These are phyloP conservation scores for Paratrypauchen microcephalus DNA, from an alignment of 2,797 vertebrate genomes.

Conservation along the genomic window DNA sequence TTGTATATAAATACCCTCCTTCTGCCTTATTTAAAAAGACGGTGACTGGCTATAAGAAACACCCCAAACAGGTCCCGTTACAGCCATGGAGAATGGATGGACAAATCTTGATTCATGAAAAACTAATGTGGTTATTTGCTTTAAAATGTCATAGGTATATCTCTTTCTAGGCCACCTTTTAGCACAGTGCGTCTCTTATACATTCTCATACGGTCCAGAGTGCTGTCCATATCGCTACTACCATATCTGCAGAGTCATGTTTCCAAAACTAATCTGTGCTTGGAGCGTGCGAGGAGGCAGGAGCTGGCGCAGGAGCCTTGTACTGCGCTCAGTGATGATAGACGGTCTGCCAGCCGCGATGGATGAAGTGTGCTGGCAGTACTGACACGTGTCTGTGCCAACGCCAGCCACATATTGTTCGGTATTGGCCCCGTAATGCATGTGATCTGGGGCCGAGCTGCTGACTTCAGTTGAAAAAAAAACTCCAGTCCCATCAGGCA, in stretches of 20 bases:
- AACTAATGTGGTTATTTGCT: not conserved
- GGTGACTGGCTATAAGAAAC: too few species aligned
- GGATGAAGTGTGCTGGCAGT: slow-evolving; percentile 60
- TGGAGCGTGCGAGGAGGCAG: slow-evolving; percentile 41
- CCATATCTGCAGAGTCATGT: slow-evolving; percentile 28
- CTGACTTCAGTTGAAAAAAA: slow-evolving; percentile 66
- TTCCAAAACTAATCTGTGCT: slow-evolving; percentile 54
- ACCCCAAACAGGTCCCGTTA: too few species aligned
- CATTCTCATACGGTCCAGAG: slow-evolving; percentile 13
- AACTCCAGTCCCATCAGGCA: slow-evolving; percentile 28
- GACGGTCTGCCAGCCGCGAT: slow-evolving; percentile 59
- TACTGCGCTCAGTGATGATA: slow-evolving; percentile 48
- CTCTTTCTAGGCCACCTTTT: not conserved
- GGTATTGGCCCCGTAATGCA: slow-evolving; percentile 58
- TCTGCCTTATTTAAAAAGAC: not conserved
- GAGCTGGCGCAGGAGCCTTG: slow-evolving; percentile 14
- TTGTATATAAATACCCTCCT: not conserved
- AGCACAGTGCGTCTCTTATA: not conserved
- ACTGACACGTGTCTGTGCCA: slow-evolving; percentile 48
- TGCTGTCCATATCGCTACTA: slow-evolving; percentile 7
- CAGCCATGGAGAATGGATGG: not conserved
- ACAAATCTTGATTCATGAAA: not conserved
- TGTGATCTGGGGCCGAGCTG: slow-evolving; percentile 66
- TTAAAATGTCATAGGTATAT: not conserved
- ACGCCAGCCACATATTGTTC: slow-evolving; percentile 57